These are phyloP conservation scores for Prunella fulvescens DNA, from an alignment of 2,113 vertebrate genomes.

Conservation along the genomic window DNA sequence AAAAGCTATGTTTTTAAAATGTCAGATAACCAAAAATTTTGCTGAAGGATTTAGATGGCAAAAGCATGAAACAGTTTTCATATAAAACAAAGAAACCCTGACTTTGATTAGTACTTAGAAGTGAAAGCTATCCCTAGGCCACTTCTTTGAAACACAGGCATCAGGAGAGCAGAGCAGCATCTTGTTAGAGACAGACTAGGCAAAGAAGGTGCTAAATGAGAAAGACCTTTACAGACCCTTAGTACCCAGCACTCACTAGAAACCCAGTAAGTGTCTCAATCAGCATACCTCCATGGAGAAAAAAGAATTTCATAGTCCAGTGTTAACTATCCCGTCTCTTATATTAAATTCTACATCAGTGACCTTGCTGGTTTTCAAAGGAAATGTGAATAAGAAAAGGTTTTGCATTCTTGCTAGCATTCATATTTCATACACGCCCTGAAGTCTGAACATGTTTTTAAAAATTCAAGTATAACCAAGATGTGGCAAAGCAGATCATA, in stretches of 20 bases:
- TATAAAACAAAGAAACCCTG: not conserved
- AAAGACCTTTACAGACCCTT: not conserved
- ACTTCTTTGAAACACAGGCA: not conserved
- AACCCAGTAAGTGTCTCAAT: not conserved
- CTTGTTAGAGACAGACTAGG: not conserved
- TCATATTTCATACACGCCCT: not conserved
- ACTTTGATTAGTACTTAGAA: not conserved
- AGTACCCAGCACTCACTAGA: not conserved
- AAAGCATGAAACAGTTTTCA: not conserved
- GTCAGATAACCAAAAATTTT: not conserved
- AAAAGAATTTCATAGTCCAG: not conserved
- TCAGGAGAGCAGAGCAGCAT: not conserved
- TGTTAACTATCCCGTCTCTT: not conserved
- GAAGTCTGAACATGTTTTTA: not conserved
- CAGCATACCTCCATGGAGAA: not conserved
- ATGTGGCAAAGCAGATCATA: not conserved
- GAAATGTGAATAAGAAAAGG: not conserved
- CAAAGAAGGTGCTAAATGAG: not conserved
- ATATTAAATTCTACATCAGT: not conserved
- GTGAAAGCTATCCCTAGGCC: not conserved
- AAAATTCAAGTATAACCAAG: conserved; percentile 8
- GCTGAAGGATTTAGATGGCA: not conserved
- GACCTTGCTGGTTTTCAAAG: not conserved
- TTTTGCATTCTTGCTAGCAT: not conserved
- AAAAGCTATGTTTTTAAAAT: not conserved